Percentiles rank a stretch among this genome's conserved stretches.
Evolutionary conservation across 2,888 invertebrate genomes (phyloP).

Genomic region (Leptopilina myrica): DNA sequence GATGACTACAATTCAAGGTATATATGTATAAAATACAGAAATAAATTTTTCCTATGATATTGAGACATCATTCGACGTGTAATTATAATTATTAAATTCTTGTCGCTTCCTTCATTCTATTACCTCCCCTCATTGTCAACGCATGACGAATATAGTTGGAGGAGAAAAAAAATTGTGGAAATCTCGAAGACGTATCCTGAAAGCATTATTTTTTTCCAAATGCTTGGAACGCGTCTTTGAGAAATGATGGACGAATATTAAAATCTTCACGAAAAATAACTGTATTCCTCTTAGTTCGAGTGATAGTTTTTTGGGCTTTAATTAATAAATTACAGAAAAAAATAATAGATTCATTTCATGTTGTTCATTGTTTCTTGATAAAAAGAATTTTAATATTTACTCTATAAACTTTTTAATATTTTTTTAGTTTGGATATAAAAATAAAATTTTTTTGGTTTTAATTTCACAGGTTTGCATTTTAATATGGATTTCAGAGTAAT

Average conservation of each 20-base stretch:
- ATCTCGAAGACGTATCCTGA: conserved; percentile 8
- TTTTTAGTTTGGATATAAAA: no score
- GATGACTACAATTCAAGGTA: conserved; percentile 41
- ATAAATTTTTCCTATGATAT: conserved; percentile 28
- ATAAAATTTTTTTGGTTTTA: no score
- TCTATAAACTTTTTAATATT: no score
- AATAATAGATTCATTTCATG: no score
- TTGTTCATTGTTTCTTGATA: no score
- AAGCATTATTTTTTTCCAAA: neutral
- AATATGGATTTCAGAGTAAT: no score
- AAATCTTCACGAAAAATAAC: neutral
- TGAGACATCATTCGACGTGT: conserved; percentile 35
- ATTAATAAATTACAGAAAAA: no score
- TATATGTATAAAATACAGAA: neutral
- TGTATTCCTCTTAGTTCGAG: neutral
- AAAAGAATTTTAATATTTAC: no score
- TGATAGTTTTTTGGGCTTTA: no score
- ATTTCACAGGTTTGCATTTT: no score
- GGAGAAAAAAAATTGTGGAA: neutral
- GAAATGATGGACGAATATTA: neutral
- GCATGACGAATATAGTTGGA: conserved; percentile 8
- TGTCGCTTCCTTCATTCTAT: conserved; percentile 25
- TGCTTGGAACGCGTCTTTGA: neutral
- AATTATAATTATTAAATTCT: conserved; percentile 37
- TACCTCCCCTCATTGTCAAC: conserved; percentile 23